Evolutionary conservation across 2,797 vertebrate species (phyloP), one percentile per base, ranked within the genome.

Genomic region (Hypotaenidia philippensis): DNA sequence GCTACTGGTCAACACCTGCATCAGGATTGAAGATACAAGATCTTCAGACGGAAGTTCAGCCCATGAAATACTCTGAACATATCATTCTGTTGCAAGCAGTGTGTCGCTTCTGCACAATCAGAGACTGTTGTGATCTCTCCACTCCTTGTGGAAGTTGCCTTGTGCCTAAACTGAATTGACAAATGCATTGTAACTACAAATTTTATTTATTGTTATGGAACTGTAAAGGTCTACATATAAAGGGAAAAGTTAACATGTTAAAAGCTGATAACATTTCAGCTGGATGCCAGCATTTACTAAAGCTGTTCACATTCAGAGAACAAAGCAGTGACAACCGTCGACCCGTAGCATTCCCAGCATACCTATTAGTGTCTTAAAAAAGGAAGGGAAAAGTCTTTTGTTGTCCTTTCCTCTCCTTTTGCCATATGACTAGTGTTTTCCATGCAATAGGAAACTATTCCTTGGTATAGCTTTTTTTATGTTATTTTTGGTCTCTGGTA

Each of bases 131-230:
- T 96, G 97, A 98, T 99, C 98, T 98, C 99, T 98, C 98, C 98
- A 98, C 98, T 97, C 97, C 97, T 96, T 74, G 98, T 98, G 99
- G 99, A 99, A 98, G 98, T 99, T 99, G 99, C 99, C 99, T 99
- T 98, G 99, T 99, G 99, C 99, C 99, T 99, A 99, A 99, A 99
- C 99, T 98, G 98, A 99, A 99, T 99, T 99, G 99, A 99, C 99
- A 98, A 99, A 99, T 99, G 99, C 99, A 99, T 99, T 99, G 99
- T 99, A 99, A 99, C 98, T 99, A 98, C 99, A 99, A 98, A 99
- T 98, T 98, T 98, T 99, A 99, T 99, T 99, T 99, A 99, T 99
- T 99, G 98, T 98, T 99, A 98, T 98, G 99, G 98, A 99, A 98
- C 98, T 99, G 98, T 98, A 98, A 98, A 98, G 98, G 98, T 99